Evolutionary conservation across 1,140 invertebrate species (phyloP).

Genomic region (Cryptotermes secundus): DNA sequence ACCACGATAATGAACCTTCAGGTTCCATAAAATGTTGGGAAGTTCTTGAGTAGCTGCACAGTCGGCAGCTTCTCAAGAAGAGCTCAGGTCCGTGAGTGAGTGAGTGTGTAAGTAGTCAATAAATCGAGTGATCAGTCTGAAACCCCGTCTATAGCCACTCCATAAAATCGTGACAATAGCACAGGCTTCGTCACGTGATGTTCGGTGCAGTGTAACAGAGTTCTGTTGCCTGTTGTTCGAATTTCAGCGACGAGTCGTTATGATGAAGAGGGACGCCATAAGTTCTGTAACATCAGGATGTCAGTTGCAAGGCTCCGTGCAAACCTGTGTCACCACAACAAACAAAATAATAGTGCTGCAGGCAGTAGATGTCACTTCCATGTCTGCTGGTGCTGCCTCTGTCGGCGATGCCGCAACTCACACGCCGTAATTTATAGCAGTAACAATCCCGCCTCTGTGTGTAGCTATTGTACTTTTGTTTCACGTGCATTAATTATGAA

Average conservation of each 20-base stretch:
- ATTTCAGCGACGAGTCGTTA: background rate
- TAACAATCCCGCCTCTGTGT: background rate
- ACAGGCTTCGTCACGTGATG: too few relatives aligned
- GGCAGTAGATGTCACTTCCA: background rate
- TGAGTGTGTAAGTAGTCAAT: too few relatives aligned
- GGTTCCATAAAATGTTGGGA: too few relatives aligned
- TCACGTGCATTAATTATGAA: background rate
- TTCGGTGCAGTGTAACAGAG: too few relatives aligned
- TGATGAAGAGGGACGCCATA: background rate
- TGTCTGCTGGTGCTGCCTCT: background rate
- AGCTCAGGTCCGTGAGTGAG: too few relatives aligned
- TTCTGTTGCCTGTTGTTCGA: background rate
- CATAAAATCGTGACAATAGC: too few relatives aligned
- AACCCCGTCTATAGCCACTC: too few relatives aligned
- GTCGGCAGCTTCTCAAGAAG: too few relatives aligned
- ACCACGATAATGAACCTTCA: too few relatives aligned
- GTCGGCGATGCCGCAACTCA: background rate
- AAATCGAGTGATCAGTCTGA: too few relatives aligned
- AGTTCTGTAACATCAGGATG: background rate
- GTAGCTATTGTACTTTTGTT: background rate
- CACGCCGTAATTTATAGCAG: background rate
- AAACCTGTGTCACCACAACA: background rate
- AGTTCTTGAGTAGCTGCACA: too few relatives aligned
- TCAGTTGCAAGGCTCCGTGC: background rate
- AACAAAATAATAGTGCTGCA: background rate